A percentile compares a stretch with the other conserved stretches of the same genome.
Evolutionary conservation across 2,113 vertebrate species (phyloP).

Genomic region (Pseudolaguvia tuberculata): DNA sequence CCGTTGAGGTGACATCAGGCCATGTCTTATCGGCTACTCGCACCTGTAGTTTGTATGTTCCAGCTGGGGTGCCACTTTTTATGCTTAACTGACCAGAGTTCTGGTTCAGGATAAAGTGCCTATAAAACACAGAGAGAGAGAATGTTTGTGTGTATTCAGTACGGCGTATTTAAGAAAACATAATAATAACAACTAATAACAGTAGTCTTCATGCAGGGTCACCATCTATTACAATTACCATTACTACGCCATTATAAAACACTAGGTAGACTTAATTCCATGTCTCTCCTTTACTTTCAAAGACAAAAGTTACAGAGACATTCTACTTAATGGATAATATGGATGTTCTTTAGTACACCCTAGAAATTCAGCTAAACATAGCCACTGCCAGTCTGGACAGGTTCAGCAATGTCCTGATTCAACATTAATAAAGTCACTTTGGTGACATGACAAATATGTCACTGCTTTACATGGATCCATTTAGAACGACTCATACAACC

Average conservation of each 20-base stretch:
- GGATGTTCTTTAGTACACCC: not conserved
- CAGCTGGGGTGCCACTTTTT: constrained; percentile 71
- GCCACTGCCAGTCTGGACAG: constrained; percentile 7
- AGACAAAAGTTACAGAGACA: not conserved
- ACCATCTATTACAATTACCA: not conserved
- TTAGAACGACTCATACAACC: not conserved
- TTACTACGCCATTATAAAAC: not conserved
- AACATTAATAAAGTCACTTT: not conserved
- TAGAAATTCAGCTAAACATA: not conserved
- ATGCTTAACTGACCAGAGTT: constrained; percentile 78
- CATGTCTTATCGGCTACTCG: constrained; percentile 77
- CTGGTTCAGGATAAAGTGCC: constrained; percentile 78
- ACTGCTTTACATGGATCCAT: not conserved
- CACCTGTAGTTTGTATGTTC: constrained; percentile 74
- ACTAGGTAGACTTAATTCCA: not conserved
- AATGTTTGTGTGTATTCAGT: not conserved
- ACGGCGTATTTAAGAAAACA: not conserved
- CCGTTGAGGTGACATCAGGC: constrained; percentile 80
- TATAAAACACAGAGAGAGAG: constrained; percentile 48
- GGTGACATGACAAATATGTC: not conserved
- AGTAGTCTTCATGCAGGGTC: not conserved
- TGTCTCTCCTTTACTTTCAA: not conserved
- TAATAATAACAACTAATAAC: no score
- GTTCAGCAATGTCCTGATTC: not conserved
- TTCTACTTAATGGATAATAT: not conserved